Evolutionary conservation across 2,113 vertebrate genomes (phyloP).

Genomic region (Eulemur rufifrons): DNA sequence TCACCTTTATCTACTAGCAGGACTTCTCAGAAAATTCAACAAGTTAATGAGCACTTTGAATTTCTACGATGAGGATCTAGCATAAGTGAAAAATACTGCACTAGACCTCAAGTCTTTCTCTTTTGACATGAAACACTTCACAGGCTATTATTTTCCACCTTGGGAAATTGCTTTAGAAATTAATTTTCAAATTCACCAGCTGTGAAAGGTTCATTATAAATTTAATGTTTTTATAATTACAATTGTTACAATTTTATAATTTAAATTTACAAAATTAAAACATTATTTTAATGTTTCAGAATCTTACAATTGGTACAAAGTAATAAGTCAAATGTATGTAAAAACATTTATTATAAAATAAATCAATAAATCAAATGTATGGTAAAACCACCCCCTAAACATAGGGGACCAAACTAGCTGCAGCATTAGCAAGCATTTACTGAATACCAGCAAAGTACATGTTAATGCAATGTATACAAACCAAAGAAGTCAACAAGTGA

Average conservation of each 20-base stretch:
- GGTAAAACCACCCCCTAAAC: not conserved
- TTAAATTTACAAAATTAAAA: conserved; percentile 18
- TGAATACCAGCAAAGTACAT: not conserved
- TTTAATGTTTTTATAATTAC: not conserved
- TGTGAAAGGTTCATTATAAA: conserved; percentile 3
- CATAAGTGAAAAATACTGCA: not conserved
- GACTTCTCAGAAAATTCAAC: not conserved
- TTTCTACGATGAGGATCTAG: not conserved
- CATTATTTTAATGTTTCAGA: not conserved
- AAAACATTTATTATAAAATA: not conserved
- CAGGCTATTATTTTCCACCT: not conserved
- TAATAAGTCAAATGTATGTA: not conserved
- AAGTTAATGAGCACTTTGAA: not conserved
- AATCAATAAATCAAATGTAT: not conserved
- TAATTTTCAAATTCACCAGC: conserved; percentile 16
- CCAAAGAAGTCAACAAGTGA: not conserved
- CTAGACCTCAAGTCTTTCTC: not conserved
- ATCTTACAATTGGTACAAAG: conserved; percentile 11
- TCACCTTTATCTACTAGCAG: not conserved
- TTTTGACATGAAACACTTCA: not conserved
- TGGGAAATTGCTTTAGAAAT: not conserved
- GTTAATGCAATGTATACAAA: not conserved
- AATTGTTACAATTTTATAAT: not conserved
- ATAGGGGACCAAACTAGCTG: not conserved
- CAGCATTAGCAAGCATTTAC: not conserved